These are phyloP conservation scores for Epizoanthus fatuus DNA, from an alignment of 92 coral and sea anemone species.

Conservation along the genomic window DNA sequence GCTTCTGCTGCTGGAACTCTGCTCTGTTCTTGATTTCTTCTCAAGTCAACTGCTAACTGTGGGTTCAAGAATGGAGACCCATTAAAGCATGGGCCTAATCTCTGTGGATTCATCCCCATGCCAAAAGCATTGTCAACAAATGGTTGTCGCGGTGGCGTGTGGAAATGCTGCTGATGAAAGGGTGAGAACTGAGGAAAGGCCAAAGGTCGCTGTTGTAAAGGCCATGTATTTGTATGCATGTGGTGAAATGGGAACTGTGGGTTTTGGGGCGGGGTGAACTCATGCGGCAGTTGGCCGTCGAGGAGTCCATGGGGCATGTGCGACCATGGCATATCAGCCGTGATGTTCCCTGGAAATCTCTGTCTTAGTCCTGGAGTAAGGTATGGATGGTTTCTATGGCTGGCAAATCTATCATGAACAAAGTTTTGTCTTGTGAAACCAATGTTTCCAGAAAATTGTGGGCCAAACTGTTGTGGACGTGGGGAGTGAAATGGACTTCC, in stretches of 20 bases:
- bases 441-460: not conserved
- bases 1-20: not conserved
- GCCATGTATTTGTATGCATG: slow-evolving; percentile 7
- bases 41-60: not conserved
- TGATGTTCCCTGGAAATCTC: not conserved
- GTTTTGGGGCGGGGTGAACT: not conserved
- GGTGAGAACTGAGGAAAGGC: not conserved
- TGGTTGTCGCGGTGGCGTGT: slow-evolving; percentile 8
- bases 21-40: not conserved
- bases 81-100: not conserved
- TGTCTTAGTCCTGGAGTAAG: not conserved
- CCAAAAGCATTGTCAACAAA: not conserved
- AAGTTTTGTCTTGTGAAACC: not conserved
- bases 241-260: not conserved
- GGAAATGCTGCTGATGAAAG: not conserved
- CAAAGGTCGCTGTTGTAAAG: not conserved
- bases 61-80: not conserved
- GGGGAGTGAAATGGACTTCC: not conserved
- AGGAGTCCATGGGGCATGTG: not conserved
- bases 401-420: not conserved
- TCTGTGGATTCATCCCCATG: not conserved
- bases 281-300: not conserved
- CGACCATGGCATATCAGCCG: not conserved
- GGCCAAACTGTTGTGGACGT: slow-evolving; percentile 2
- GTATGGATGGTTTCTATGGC: not conserved